These are phyloP conservation scores for Marcusenius ussheri DNA, from an alignment of 2,113 vertebrate species.

Conservation along the genomic window DNA sequence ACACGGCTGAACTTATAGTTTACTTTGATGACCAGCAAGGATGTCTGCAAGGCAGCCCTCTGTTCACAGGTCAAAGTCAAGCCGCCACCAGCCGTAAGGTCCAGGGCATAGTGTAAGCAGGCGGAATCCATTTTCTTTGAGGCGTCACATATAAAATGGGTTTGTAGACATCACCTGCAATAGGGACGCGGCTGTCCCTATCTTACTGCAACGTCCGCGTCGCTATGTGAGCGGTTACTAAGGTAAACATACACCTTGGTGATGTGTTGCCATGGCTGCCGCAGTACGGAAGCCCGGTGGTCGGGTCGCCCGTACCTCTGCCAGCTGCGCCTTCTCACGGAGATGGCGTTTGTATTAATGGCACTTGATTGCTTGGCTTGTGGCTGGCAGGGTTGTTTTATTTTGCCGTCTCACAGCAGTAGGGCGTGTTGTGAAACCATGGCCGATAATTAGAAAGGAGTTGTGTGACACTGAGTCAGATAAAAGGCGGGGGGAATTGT, in stretches of 20 bases:
- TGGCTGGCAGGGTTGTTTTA: not conserved
- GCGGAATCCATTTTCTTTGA: slow-evolving; percentile 63
- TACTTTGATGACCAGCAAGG: slow-evolving; percentile 68
- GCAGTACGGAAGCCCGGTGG: not conserved
- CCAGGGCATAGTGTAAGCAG: slow-evolving; percentile 59
- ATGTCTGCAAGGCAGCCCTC: slow-evolving; percentile 65
- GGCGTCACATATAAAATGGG: not conserved
- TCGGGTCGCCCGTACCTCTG: not conserved
- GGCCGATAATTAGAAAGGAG: not conserved
- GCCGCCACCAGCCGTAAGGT: slow-evolving; percentile 67
- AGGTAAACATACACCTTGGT: not conserved
- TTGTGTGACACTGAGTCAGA: not conserved
- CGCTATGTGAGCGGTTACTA: not conserved
- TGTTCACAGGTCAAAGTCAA: slow-evolving; percentile 68
- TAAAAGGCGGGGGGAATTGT: not conserved
- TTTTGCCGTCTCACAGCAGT: not conserved
- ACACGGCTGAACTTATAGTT: slow-evolving; percentile 76
- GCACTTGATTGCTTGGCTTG: not conserved
- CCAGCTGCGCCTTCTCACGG: not conserved
- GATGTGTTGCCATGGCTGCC: not conserved
- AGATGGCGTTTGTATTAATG: not conserved
- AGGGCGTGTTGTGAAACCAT: not conserved
- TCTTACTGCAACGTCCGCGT: not conserved
- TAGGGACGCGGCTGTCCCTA: not conserved
- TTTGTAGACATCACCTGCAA: not conserved